A percentile compares a stretch with the other conserved stretches of the same genome.
Conservation (phyloP, 2,888 invertebrate genomes). For the Leptopilina syphax region DNA sequence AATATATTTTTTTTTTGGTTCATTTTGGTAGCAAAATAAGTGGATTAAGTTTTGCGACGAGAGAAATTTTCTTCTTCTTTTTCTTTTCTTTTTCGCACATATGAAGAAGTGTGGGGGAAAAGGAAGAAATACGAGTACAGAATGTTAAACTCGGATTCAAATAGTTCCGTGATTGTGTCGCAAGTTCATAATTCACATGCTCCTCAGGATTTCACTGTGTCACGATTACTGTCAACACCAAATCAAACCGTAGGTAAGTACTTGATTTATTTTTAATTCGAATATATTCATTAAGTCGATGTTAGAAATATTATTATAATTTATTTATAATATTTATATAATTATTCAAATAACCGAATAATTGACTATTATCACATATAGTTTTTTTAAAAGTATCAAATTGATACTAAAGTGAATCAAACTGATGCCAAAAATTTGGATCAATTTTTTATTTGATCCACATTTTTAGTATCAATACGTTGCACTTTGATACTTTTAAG, state of each 20-base stretch:
- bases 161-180: conserved; percentile 62
- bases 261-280: not conserved
- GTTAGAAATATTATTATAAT: no score
- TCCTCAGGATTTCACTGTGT: conserved; percentile 75
- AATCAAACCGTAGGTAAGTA: conserved; percentile 69
- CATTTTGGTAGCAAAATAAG: not conserved
- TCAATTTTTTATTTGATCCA: no score
- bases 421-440: no score
- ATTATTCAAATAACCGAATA: no score
- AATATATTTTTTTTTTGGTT: no score
- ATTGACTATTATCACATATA: no score
- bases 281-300: not conserved
- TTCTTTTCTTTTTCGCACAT: not conserved
- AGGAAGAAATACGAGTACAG: not conserved
- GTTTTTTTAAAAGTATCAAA: no score
- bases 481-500: no score
- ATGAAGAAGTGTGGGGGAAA: not conserved
- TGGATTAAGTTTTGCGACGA: conserved; percentile 25
- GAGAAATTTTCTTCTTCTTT: not conserved
- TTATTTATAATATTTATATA: no score
- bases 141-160: conserved; percentile 67
- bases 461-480: no score
- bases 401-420: no score
- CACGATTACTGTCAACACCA: conserved; percentile 70
- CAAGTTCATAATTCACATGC: conserved; percentile 68